Base-by-base conservation (phyloP, 1,140 invertebrate genomes). In the Cydia amplana region DNA sequence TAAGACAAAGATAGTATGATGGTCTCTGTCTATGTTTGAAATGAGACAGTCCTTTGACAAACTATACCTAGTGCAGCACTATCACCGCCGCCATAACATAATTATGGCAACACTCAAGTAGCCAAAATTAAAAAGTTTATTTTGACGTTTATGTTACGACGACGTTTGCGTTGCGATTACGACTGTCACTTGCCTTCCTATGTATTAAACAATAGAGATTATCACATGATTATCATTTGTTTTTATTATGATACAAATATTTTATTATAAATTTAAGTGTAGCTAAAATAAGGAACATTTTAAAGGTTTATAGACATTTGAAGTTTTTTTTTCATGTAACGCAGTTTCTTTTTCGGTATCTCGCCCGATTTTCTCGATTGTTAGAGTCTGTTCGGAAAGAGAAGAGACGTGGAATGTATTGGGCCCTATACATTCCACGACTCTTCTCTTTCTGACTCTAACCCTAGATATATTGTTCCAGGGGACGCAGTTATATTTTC, bases 401-500 rank as follows among this genome's bases (percentile, higher is more conserved):
- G n/a, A n/a, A n/a, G n/a, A n/a, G n/a, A n/a, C n/a, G n/a, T n/a
- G n/a, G n/a, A n/a, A n/a, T n/a, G n/a, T n/a, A n/a, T n/a, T n/a
- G n/a, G n/a, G n/a, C n/a, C n/a, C n/a, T n/a, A n/a, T n/a, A n/a
- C n/a, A n/a, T n/a, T n/a, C n/a, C n/a, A n/a, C n/a, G n/a, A n/a
- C n/a, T n/a, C n/a, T n/a, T n/a, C n/a, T n/a, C n/a, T n/a, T n/a
- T n/a, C n/a, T n/a, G n/a, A n/a, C n/a, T n/a, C 64, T 74, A 14
- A 75, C 0, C 2, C 64, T 63, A 77, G 64, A 64, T 80, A 81
- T 82, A 79, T 89, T 85, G 81, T 93, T 93, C 74, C 91, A 93
- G 93, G 93, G 91, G 93, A 94, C 90, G 90, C 89, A 72, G 92
- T 95, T 67, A 92, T 94, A 78, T 94, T 94, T 83, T 90, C 93